Conservation (phyloP, 2,888 invertebrate genomes). For the Epirrhoe tristata region DNA sequence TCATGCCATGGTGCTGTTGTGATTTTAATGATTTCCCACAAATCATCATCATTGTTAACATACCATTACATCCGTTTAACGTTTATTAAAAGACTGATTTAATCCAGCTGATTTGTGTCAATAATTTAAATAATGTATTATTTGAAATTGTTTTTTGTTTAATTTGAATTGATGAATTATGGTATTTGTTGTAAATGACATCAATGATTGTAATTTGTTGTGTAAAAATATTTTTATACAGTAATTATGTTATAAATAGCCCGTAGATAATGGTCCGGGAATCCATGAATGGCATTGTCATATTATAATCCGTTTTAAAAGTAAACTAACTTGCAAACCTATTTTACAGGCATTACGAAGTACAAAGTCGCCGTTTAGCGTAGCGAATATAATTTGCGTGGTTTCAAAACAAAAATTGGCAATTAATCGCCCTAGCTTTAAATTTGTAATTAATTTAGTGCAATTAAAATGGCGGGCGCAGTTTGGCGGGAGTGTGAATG, state of each 20-base stretch:
- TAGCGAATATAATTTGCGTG: slow-evolving; percentile 52
- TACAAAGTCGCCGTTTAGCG: slow-evolving; percentile 51
- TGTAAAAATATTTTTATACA: slow-evolving; percentile 35
- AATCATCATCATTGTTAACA: slow-evolving; percentile 53
- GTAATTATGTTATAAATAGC: slow-evolving; percentile 32
- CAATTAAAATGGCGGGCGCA: slow-evolving; percentile 73
- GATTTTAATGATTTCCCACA: slow-evolving; percentile 65
- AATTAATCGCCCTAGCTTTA: slow-evolving; percentile 64
- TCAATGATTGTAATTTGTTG: slow-evolving; percentile 34
- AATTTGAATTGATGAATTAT: slow-evolving; percentile 36
- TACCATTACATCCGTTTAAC: slow-evolving; percentile 45
- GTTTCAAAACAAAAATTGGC: slow-evolving; percentile 41
- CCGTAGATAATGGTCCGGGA: slow-evolving; percentile 28
- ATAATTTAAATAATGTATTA: slow-evolving; percentile 43
- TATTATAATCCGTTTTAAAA: slow-evolving; percentile 9
- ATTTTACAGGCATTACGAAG: slow-evolving; percentile 40
- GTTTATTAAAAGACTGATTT: slow-evolving; percentile 75
- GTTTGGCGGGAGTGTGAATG: slow-evolving; percentile 71
- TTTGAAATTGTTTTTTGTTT: slow-evolving; percentile 36
- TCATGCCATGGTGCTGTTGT: slow-evolving; percentile 69
- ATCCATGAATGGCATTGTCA: background rate
- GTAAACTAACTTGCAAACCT: slow-evolving; percentile 2
- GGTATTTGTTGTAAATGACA: slow-evolving; percentile 39
- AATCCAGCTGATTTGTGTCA: slow-evolving; percentile 42
- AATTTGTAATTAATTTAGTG: slow-evolving; percentile 71